A percentile compares a stretch with the other conserved stretches of the same genome.
Conservation (phyloP, 23 tunicate species). For the Oikopleura dioica region DNA sequence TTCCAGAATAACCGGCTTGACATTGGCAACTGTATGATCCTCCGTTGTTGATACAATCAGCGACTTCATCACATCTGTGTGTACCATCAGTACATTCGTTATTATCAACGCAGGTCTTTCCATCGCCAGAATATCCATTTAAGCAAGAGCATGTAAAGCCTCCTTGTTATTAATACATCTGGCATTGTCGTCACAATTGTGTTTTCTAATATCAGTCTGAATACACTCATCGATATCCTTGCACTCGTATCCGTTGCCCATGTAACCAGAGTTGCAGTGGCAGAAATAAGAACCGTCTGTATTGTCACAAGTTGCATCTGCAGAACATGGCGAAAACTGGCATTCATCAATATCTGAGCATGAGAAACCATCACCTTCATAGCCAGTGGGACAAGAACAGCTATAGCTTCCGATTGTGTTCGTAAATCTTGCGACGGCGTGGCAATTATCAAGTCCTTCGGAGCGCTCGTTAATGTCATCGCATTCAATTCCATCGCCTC, state of each 20-base stretch:
- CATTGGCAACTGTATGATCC: background rate
- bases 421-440: background rate
- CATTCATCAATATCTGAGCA: background rate
- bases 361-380: background rate
- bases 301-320: background rate
- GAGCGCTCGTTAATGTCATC: background rate
- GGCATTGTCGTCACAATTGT: slow-evolving; percentile 15
- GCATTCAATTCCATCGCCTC: background rate
- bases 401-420: background rate
- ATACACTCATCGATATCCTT: slow-evolving; percentile 15
- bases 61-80: background rate
- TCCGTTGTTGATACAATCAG: background rate
- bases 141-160: background rate
- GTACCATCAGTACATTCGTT: background rate
- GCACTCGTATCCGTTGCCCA: slow-evolving; percentile 18
- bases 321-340: background rate
- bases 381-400: background rate
- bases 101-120: background rate
- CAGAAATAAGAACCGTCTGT: background rate
- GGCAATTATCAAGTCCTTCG: background rate
- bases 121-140: background rate
- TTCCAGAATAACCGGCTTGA: background rate
- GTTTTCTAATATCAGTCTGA: no score
- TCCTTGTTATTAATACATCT: background rate
- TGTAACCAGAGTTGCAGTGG: slow-evolving; percentile 17